phyloP scores from a whole-genome alignment of 2,888 invertebrate genomes.

The Alloscopus bannaensis region DNA sequence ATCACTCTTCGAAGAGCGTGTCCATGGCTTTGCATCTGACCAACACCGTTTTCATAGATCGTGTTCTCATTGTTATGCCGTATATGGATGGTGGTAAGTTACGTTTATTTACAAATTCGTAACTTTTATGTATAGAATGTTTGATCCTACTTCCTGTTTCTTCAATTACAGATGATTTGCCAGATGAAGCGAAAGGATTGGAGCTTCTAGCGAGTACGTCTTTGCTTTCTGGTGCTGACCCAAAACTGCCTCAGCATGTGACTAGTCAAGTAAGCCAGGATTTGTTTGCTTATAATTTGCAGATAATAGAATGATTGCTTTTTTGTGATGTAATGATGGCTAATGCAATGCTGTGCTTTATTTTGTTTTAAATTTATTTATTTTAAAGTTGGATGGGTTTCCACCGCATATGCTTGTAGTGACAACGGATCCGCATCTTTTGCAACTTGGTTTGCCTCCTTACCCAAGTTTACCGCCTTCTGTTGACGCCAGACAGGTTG shows the following conservation, averaged over 20 bases:
- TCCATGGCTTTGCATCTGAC: conserved; percentile 92
- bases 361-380: too few species aligned
- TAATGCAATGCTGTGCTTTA: too few species aligned
- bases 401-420: conserved; percentile 88
- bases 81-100: conserved; percentile 82
- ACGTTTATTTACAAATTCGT: too few species aligned
- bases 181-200: conserved; percentile 95
- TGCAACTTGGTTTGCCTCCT: conserved; percentile 86
- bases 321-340: too few species aligned
- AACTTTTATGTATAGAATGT: too few species aligned
- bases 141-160: too few species aligned
- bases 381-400: conserved; percentile 82
- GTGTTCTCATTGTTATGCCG: conserved; percentile 96
- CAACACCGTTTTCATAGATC: conserved; percentile 98
- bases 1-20: not conserved
- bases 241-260: conserved; percentile 92
- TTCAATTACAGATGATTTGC: conserved; percentile 94
- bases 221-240: conserved; percentile 90
- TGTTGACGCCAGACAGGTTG: conserved; percentile 91
- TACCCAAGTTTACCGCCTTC: conserved; percentile 94
- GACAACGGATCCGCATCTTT: conserved; percentile 92
- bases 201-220: conserved; percentile 94
- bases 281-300: too few species aligned
- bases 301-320: too few species aligned
- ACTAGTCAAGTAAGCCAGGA: conserved; percentile 81